Evolutionary conservation across 2,113 vertebrate species (phyloP), one percentile per base, ranked within the genome.

Genomic region (Willisornis vidua): DNA sequence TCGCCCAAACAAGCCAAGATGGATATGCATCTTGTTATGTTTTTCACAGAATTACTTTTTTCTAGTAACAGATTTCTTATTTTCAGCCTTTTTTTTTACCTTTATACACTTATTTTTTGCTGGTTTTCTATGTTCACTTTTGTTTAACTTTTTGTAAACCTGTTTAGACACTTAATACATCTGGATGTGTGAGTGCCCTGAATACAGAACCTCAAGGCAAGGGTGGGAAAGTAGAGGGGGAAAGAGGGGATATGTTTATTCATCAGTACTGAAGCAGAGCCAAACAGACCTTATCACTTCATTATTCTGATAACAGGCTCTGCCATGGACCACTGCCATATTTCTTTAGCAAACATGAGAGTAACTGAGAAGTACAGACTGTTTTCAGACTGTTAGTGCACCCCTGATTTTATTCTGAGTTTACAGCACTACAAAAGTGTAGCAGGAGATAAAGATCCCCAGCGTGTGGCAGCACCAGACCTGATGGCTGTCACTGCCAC

Each of bases 51-150:
- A 85, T 39, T 88, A 88, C 90, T 92, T 94, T 71, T 79, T 96
- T 90, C 90, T 93, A 67, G n/a, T 63, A 92, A 93, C 33, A 82
- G 57, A 90, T 91, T 84, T 94, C n/a, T 74, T 92, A n/a, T 82
- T 96, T 93, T 92, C 87, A 93, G 65, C 22, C 46, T 80, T 75
- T 87, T 75, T 87, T 80, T 28, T 29, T 2, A 8, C n/a, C 16
- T 33, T 46, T 54, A 91, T 73, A 92, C 95, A 12, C 12, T 73
- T 57, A 33, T 67, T 20, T 20, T 57, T 81, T 79, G 43, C 39
- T 92, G 41, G 16, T 97, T 96, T 89, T 90, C 89, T 96, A 61
- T 73, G 41, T 78, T 89, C 13, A 2, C 5, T 77, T 75, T 62
- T 35, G 68, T 74, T 90, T 85, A 85, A 85, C 76, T 88, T 85